A percentile compares a stretch with the other conserved stretches of the same genome.
Evolutionary conservation across 2,113 vertebrate genomes (phyloP).

Genomic region (Gracilinanus agilis): DNA sequence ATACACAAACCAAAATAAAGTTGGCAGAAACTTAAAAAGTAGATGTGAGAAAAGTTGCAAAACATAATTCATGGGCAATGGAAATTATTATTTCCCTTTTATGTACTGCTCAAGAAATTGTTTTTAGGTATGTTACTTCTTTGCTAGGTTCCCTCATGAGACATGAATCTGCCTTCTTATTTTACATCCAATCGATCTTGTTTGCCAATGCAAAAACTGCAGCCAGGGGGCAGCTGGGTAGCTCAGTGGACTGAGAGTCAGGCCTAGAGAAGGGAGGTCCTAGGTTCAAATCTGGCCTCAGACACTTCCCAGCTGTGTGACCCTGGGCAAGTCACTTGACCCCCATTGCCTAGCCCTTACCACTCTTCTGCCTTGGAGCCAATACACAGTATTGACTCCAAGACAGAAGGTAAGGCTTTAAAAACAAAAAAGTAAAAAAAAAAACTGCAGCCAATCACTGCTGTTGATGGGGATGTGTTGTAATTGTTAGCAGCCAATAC

Average conservation of each 20-base stretch:
- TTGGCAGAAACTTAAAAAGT: not conserved
- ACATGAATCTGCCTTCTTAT: not conserved
- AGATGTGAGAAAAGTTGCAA: not conserved
- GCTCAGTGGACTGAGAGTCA: no score
- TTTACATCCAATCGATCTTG: not conserved
- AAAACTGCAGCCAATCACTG: no score
- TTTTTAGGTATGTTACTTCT: not conserved
- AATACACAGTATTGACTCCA: no score
- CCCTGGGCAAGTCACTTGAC: no score
- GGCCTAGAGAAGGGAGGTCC: no score
- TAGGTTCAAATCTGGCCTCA: no score
- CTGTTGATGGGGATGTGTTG: not conserved
- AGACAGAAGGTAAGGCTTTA: no score
- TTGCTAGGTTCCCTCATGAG: not conserved
- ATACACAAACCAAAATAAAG: not conserved
- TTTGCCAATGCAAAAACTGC: not conserved
- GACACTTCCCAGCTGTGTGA: no score
- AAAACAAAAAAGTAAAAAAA: no score
- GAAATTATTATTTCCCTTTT: not conserved
- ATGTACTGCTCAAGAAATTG: not conserved
- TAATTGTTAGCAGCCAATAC: not conserved
- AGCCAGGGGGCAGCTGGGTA: no score
- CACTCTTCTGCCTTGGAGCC: no score
- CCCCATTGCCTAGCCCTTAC: no score
- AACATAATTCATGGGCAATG: not conserved